phyloP scores from a whole-genome alignment of 2,797 vertebrate species.

The Muscicapa striata region DNA sequence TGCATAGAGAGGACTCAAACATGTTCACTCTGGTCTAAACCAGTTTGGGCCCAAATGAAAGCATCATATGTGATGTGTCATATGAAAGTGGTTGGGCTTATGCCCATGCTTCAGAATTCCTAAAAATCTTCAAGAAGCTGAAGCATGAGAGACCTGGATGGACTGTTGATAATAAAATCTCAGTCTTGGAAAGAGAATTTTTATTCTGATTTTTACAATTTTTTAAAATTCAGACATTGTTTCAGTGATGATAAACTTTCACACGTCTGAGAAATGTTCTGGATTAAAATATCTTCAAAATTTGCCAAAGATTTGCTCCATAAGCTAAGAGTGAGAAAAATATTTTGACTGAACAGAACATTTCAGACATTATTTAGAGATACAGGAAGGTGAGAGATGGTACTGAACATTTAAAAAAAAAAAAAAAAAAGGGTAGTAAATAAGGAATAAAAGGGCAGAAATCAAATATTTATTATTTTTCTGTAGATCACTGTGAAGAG shows the following conservation, averaged over 20 bases:
- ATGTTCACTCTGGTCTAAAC: not conserved
- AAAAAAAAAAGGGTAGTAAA: not conserved
- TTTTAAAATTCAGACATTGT: not conserved
- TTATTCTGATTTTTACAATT: not conserved
- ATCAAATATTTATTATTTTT: not conserved
- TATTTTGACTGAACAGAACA: not conserved
- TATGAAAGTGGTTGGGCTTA: not conserved
- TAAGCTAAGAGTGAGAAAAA: not conserved
- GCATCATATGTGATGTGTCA: not conserved
- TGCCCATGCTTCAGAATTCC: not conserved
- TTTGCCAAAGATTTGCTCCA: not conserved
- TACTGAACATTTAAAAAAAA: not conserved
- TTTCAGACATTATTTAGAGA: not conserved
- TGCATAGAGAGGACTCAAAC: not conserved
- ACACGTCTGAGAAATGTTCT: not conserved
- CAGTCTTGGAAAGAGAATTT: not conserved
- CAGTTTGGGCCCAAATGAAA: not conserved
- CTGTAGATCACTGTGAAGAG: not conserved
- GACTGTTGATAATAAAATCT: not conserved
- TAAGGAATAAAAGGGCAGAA: not conserved
- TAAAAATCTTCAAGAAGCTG: not conserved
- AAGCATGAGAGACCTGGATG: not conserved
- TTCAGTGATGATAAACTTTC: not conserved
- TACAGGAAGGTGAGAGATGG: not conserved
- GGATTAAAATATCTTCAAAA: not conserved